These are phyloP conservation scores for Glaucomys volans DNA, from an alignment of 2,113 vertebrate genomes.

Conservation along the genomic window DNA sequence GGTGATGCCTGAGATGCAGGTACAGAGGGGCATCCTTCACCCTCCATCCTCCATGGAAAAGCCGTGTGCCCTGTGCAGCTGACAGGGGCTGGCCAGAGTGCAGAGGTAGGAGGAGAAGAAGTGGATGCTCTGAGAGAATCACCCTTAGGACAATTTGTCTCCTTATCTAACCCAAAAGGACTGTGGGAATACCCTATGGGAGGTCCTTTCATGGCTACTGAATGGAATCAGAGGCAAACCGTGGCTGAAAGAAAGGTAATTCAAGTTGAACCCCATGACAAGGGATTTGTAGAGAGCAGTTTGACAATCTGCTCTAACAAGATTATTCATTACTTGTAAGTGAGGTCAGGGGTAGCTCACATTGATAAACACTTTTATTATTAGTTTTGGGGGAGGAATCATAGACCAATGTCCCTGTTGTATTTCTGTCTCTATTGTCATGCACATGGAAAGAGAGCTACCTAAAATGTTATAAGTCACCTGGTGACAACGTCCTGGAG, in stretches of 20 bases:
- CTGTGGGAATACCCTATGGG: background rate
- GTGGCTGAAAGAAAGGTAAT: background rate
- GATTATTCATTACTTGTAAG: background rate
- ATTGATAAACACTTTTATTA: background rate
- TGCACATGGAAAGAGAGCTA: background rate
- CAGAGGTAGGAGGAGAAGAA: background rate
- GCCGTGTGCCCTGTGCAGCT: background rate
- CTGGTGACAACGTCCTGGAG: background rate
- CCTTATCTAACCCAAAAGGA: background rate
- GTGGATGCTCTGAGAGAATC: background rate
- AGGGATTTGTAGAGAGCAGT: background rate
- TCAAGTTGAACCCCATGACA: background rate
- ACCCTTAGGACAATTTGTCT: background rate
- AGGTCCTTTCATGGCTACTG: background rate
- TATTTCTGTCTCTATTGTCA: background rate
- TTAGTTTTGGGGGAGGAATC: background rate
- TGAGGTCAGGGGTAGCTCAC: background rate
- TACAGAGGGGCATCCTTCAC: background rate
- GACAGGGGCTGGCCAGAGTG: background rate
- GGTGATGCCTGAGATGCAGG: background rate
- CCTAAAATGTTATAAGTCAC: background rate
- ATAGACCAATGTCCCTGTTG: background rate
- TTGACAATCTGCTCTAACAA: background rate
- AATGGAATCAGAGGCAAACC: background rate
- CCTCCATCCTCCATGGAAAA: background rate